These are phyloP conservation scores for Caenorhabditis latens DNA, from an alignment of 1,140 invertebrate genomes.

Conservation along the genomic window DNA sequence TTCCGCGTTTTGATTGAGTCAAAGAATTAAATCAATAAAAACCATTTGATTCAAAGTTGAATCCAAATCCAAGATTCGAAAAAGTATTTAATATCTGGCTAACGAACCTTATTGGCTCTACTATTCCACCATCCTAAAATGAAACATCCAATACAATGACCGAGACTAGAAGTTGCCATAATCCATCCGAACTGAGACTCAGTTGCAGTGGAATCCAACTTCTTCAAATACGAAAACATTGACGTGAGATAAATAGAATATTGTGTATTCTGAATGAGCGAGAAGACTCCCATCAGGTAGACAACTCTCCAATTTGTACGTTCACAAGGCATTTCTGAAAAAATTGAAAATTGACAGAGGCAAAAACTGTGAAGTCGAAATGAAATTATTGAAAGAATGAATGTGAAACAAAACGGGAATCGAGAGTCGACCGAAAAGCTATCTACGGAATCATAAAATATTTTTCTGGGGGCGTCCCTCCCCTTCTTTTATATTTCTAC, in stretches of 20 bases:
- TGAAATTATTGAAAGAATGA: no score
- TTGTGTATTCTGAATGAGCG: conserved; percentile 37
- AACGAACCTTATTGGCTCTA: neutral
- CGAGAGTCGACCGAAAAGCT: neutral
- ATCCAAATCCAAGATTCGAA: no score
- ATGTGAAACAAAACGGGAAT: neutral
- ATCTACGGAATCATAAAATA: conserved; percentile 45
- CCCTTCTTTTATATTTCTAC: neutral
- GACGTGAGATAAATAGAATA: conserved; percentile 42
- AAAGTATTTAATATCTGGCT: no score
- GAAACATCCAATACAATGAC: conserved; percentile 23
- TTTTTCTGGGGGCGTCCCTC: conserved; percentile 11
- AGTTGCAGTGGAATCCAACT: neutral
- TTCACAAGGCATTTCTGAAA: conserved; percentile 32
- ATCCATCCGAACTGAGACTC: conserved; percentile 43
- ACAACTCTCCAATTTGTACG: conserved; percentile 25
- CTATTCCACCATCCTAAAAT: conserved; percentile 40
- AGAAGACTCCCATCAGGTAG: conserved; percentile 34
- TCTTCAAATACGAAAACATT: conserved; percentile 32
- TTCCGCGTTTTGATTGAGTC: no score
- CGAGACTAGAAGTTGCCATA: conserved; percentile 24
- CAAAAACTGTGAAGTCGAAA: neutral
- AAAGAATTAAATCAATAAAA: no score
- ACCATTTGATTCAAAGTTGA: no score
- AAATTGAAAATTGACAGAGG: neutral